A percentile compares a stretch with the other conserved stretches of the same genome.
These are phyloP conservation scores for Apostichopus californicus DNA, from an alignment of 35 echinoderm and acorn worm species.

Conservation along the genomic window DNA sequence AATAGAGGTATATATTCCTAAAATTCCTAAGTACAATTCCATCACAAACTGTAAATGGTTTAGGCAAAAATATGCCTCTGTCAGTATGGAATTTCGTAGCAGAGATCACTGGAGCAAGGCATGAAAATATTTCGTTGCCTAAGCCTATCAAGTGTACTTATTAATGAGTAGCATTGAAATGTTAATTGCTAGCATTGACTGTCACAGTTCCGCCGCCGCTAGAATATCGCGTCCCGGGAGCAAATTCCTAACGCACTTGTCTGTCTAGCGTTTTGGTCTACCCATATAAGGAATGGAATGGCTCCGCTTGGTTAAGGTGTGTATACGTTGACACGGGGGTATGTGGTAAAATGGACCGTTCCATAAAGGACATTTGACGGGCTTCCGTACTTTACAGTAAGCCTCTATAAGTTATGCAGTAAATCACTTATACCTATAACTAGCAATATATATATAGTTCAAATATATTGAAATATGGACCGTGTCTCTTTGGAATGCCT, in stretches of 20 bases:
- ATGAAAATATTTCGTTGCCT: neutral
- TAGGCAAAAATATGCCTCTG: no score
- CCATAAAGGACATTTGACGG: neutral
- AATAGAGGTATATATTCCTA: no score
- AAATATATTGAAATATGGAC: no score
- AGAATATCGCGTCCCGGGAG: neutral
- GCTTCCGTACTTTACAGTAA: no score
- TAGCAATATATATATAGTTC: no score
- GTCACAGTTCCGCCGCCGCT: neutral
- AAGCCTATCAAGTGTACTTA: no score
- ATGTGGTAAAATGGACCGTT: neutral
- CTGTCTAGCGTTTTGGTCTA: neutral
- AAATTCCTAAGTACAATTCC: no score
- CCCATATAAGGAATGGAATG: constrained; percentile 51
- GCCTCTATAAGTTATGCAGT: no score
- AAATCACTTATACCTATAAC: no score
- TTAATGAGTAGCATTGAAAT: neutral
- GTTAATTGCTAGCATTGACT: neutral
- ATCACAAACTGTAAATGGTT: no score
- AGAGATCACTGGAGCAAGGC: neutral
- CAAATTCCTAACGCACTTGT: constrained; percentile 6
- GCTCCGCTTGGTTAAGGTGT: neutral
- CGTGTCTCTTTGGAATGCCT: no score
- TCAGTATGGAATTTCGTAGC: neutral
- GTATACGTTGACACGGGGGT: neutral